phyloP scores from a whole-genome alignment of 2,888 invertebrate genomes.

The Hypselothyrea guttata region DNA sequence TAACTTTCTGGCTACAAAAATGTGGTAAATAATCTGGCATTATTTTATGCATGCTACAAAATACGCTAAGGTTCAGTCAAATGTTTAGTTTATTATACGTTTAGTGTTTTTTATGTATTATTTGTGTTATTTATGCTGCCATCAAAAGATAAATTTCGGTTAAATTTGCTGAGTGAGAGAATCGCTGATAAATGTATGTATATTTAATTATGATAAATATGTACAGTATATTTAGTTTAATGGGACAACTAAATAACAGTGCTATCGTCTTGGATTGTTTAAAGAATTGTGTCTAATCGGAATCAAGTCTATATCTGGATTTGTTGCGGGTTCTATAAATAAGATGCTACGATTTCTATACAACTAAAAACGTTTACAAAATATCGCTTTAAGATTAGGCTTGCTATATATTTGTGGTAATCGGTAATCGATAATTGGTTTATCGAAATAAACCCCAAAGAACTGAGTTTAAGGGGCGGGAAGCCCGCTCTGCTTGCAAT shows the following conservation, averaged over 20 bases:
- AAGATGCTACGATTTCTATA: conserved; percentile 51
- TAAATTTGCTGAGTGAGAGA: conserved; percentile 3
- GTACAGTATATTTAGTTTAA: conserved; percentile 43
- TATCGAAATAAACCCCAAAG: conserved; percentile 55
- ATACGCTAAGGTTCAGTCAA: conserved; percentile 69
- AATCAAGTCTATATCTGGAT: neutral
- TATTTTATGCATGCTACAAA: conserved; percentile 55
- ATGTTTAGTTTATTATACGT: too few species aligned
- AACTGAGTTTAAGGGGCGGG: conserved; percentile 42
- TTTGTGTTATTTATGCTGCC: conserved; percentile 4
- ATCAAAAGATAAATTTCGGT: conserved; percentile 33
- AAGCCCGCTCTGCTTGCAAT: conserved; percentile 47
- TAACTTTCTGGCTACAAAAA: conserved; percentile 21
- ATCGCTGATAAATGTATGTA: conserved; percentile 7
- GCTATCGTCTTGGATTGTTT: conserved; percentile 27
- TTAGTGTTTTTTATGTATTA: too few species aligned
- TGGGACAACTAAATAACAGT: conserved; percentile 73
- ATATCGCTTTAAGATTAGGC: conserved; percentile 36
- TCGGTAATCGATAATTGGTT: too few species aligned
- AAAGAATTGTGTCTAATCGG: conserved; percentile 33
- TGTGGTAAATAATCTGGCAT: too few species aligned
- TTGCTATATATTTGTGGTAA: conserved; percentile 21
- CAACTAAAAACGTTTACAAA: conserved; percentile 73
- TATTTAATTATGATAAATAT: conserved; percentile 20
- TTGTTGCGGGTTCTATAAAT: too few species aligned